Evolutionary conservation across 1,140 invertebrate genomes (phyloP), one percentile per base, ranked within the genome.

Genomic region (Ooceraea biroi): DNA sequence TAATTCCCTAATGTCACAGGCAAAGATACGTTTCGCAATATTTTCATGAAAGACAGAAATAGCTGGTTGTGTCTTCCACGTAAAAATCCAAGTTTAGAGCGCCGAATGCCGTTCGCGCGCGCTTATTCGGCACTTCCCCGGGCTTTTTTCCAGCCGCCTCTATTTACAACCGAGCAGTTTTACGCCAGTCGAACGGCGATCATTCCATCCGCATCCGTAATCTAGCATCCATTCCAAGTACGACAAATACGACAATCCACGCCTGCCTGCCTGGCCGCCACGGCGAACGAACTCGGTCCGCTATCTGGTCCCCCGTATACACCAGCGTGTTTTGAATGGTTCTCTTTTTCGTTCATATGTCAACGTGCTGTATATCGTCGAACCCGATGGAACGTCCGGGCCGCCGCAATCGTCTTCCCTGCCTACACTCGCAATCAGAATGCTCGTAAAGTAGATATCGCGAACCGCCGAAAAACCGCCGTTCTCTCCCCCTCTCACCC

Each of bases 371-470:
- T 78, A 84, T 74, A 84, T 87, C 69, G 77, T 82, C 71, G 76
- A 55, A 61, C 11, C 44, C 83, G 83, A 85, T 82, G 83, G 86
- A 86, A 85, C 72, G 77, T 88, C 71, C 52, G 55, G 36, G 44
- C 61, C 61, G 41, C 58, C 65, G 78, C 65, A 57, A 86, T 83
- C 86, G 84, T 76, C 85, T 87, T 87, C 63, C 57, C 71, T 73
- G 71, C 66, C 76, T 85, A 86, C 71, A 58, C 57, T 57, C 86
- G 61, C 73, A 83, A 88, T 88, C 87, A 87, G 85, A 88, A 82
- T 87, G 83, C 76, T 82, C 86, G 87, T 88, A 88, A 88, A 88
- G 83, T 88, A 88, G 85, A 85, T 78, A 87, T 88, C 85, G 76
- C 86, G 87, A 71, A 85, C 65, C 86, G 71, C 57, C 83, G 87